A percentile compares a stretch with the other conserved stretches of the same genome.
Evolutionary conservation across 2,113 vertebrate genomes (phyloP).

Genomic region (Lates calcarifer): DNA sequence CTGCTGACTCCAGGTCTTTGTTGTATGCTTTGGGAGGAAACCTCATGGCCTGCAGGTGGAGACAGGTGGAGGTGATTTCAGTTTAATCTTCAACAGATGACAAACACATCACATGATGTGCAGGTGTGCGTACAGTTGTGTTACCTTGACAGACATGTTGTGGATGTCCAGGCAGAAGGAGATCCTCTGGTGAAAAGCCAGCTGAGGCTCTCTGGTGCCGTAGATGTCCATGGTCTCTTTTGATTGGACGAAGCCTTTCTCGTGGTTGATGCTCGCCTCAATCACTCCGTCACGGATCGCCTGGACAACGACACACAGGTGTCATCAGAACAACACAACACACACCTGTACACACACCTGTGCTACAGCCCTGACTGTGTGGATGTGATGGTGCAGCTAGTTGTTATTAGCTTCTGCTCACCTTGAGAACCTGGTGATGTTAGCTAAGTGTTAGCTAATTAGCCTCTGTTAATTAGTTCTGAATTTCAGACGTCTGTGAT

Average conservation of each 20-base stretch:
- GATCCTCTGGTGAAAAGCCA: conserved; percentile 98
- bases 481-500: no score
- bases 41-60: conserved; percentile 91
- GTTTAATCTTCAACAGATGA: no score
- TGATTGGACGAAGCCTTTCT: conserved; percentile 97
- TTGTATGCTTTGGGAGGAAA: conserved; percentile 99
- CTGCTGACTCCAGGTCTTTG: conserved; percentile 98
- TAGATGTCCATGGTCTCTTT: conserved; percentile 99
- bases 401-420: no score
- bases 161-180: conserved; percentile 99
- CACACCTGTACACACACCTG: neutral
- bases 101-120: neutral
- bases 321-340: neutral
- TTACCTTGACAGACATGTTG: conserved; percentile 99
- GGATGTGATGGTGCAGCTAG: no score
- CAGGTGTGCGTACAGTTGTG: neutral
- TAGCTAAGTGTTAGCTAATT: no score
- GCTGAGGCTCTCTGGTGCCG: conserved; percentile 95
- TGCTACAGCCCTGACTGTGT: no score
- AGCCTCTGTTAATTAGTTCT: no score
- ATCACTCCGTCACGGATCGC: conserved; percentile 98
- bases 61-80: neutral
- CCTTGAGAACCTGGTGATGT: no score
- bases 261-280: conserved; percentile 98
- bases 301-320: conserved; percentile 77